Percentiles rank a stretch among this genome's conserved stretches.
Conservation (phyloP, 2,888 invertebrate species). For the Tortrix viridana region DNA sequence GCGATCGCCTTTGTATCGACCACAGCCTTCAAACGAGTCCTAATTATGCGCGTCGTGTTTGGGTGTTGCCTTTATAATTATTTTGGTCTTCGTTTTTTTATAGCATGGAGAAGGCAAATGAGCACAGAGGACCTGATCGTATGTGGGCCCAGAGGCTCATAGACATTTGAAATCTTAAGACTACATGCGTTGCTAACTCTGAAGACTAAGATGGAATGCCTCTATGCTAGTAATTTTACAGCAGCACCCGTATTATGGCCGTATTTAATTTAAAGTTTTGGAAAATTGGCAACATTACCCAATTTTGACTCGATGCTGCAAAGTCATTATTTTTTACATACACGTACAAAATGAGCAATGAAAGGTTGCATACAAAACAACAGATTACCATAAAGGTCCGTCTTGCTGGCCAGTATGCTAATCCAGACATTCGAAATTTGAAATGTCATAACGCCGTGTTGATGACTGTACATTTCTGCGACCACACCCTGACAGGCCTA, state of each 20-base stretch:
- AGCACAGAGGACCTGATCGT: too few species aligned
- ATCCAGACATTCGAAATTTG: conserved; percentile 66
- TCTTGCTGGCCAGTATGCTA: conserved; percentile 75
- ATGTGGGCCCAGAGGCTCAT: too few species aligned
- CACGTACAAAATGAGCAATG: conserved; percentile 47
- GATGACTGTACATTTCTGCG: conserved; percentile 76
- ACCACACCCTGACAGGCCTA: conserved; percentile 67
- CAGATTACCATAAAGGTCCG: conserved; percentile 62
- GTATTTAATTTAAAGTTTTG: too few species aligned
- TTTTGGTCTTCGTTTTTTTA: neutral
- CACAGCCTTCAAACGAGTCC: conserved; percentile 1
- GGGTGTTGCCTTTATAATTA: neutral
- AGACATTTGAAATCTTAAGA: too few species aligned
- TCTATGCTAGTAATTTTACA: too few species aligned
- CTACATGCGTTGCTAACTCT: too few species aligned
- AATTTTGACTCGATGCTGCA: too few species aligned
- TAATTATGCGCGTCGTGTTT: conserved; percentile 9
- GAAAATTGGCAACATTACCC: too few species aligned
- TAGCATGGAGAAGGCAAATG: too few species aligned
- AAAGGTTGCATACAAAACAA: conserved; percentile 60
- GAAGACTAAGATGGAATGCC: too few species aligned
- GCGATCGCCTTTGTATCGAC: conserved; percentile 52
- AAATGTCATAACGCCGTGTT: conserved; percentile 73
- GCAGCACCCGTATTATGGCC: too few species aligned
- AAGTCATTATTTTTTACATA: neutral